phyloP scores from a whole-genome alignment of 2,113 vertebrate species.

The Strigops habroptila region DNA sequence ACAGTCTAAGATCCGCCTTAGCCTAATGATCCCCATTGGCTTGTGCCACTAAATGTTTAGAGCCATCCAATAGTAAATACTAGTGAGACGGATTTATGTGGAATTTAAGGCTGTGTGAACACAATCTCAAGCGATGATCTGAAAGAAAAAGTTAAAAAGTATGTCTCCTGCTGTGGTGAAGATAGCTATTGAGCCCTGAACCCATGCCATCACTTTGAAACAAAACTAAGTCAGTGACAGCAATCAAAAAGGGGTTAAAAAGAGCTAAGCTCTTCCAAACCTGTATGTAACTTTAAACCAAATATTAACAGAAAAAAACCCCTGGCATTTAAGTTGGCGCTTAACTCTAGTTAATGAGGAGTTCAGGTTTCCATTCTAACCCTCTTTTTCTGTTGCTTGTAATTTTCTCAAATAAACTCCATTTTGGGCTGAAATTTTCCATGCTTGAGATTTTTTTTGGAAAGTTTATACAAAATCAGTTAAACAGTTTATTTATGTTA shows the following conservation, averaged over 20 bases:
- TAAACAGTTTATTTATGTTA: conserved; percentile 60
- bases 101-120: background rate
- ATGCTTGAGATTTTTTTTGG: conserved; percentile 50
- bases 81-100: background rate
- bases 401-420: conserved; percentile 68
- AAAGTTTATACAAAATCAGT: conserved; percentile 58
- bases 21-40: background rate
- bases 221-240: conserved; percentile 57
- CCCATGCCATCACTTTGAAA: conserved; percentile 57
- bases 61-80: background rate
- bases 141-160: background rate
- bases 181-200: conserved; percentile 23
- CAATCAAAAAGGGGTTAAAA: conserved; percentile 68
- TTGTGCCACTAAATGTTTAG: background rate
- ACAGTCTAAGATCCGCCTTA: background rate
- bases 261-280: conserved; percentile 61
- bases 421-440: conserved; percentile 62
- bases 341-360: conserved; percentile 56
- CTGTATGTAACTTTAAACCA: conserved; percentile 76
- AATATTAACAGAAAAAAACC: conserved; percentile 66
- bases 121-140: background rate
- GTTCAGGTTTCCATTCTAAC: conserved; percentile 63
- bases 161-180: conserved; percentile 6
- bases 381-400: conserved; percentile 61
- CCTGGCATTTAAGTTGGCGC: conserved; percentile 66